phyloP scores from a whole-genome alignment of 2,888 invertebrate genomes.

The Drosophila cyrtoloma region DNA sequence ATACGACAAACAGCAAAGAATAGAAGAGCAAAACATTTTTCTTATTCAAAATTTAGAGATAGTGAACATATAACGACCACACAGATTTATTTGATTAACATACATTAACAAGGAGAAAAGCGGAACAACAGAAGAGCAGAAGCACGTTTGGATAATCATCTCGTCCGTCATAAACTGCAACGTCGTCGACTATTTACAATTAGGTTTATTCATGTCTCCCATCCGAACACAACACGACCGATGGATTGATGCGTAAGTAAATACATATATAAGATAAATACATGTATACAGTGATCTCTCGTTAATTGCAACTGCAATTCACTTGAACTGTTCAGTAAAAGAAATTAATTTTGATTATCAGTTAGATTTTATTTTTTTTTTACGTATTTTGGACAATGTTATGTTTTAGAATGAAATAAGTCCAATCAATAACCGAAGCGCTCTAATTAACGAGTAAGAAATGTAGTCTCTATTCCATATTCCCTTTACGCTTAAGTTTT shows the following conservation, averaged over 20 bases:
- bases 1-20: constrained; percentile 37
- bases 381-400: not conserved
- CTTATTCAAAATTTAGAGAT: constrained; percentile 45
- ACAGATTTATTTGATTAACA: constrained; percentile 43
- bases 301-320: not conserved
- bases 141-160: constrained; percentile 39
- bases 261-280: not conserved
- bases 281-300: not conserved
- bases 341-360: not conserved
- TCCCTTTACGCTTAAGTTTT: constrained; percentile 30
- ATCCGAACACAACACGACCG: constrained; percentile 10
- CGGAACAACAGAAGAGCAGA: constrained; percentile 1
- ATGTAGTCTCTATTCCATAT: not conserved
- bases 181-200: constrained; percentile 30
- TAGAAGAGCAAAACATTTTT: constrained; percentile 29
- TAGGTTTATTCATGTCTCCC: constrained; percentile 36
- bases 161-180: constrained; percentile 34
- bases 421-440: not conserved
- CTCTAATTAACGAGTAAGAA: not conserved
- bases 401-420: not conserved
- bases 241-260: constrained; percentile 53
- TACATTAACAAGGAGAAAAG: constrained; percentile 24
- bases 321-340: not conserved
- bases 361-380: not conserved
- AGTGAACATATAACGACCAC: constrained; percentile 40